Conservation (phyloP, 2,888 invertebrate genomes). For the Taenaris catops region DNA sequence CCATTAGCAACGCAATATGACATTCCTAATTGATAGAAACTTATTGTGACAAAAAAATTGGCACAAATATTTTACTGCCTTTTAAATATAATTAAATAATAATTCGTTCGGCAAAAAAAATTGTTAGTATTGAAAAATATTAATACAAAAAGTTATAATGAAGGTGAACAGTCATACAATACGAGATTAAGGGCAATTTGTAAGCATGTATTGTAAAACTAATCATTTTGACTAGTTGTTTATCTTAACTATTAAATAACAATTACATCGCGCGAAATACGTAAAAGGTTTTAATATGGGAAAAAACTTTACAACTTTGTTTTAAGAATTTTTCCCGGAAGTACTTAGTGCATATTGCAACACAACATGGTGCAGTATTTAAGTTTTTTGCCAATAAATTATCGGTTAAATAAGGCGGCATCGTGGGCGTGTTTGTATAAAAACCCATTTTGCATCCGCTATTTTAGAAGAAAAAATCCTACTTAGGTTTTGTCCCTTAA, state of each 20-base stretch:
- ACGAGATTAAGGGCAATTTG: constrained; percentile 16
- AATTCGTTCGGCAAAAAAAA: constrained; percentile 8
- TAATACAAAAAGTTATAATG: constrained; percentile 7
- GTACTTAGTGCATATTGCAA: constrained; percentile 18
- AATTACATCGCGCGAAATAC: constrained; percentile 10
- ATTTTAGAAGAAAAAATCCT: constrained; percentile 26
- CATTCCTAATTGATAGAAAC: constrained; percentile 11
- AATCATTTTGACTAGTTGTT: constrained; percentile 16
- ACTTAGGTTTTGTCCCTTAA: constrained; percentile 26
- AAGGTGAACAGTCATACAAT: constrained; percentile 5
- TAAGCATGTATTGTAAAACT: constrained; percentile 13
- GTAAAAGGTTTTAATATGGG: constrained; percentile 3
- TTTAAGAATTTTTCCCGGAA: constrained; percentile 24
- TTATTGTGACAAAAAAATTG: constrained; percentile 9
- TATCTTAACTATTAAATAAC: constrained; percentile 14
- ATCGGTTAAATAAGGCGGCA: constrained; percentile 18
- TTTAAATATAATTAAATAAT: constrained; percentile 10
- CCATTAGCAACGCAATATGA: constrained; percentile 10
- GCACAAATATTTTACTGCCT: constrained; percentile 9
- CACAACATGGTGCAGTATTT: constrained; percentile 18
- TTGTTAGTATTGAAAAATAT: constrained; percentile 7
- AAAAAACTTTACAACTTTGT: constrained; percentile 14
- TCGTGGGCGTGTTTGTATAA: constrained; percentile 24
- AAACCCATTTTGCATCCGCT: constrained; percentile 32
- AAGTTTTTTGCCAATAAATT: constrained; percentile 25